A percentile compares a stretch with the other conserved stretches of the same genome.
Evolutionary conservation across 2,797 vertebrate species (phyloP).

Genomic region (Oreortyx pictus): DNA sequence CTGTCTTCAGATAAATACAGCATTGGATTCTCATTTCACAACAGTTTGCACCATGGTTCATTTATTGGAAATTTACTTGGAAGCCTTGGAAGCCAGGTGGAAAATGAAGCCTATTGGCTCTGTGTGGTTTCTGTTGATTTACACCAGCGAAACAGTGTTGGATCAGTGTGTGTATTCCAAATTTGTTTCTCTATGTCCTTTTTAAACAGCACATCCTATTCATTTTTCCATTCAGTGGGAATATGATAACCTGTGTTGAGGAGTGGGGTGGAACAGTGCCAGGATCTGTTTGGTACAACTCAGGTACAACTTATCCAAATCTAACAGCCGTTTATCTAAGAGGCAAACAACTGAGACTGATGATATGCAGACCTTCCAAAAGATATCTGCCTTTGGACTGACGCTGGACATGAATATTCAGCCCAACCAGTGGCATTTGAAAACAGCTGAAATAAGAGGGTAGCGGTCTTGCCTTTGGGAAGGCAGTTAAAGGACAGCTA

Average conservation of each 20-base stretch:
- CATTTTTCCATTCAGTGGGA: constrained; percentile 34
- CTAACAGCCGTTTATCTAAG: not conserved
- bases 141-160: not conserved
- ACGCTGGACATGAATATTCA: not conserved
- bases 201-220: not conserved
- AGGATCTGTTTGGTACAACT: not conserved
- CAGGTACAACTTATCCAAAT: not conserved
- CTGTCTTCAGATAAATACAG: not conserved
- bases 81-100: constrained; percentile 46
- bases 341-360: not conserved
- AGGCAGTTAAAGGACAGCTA: not conserved
- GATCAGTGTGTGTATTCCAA: constrained; percentile 33
- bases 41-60: not conserved
- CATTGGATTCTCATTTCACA: not conserved
- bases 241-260: constrained; percentile 1
- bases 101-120: constrained; percentile 32
- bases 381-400: not conserved
- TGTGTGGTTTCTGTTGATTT: constrained; percentile 21
- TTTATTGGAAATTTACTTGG: not conserved
- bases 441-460: not conserved
- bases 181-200: not conserved
- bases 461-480: not conserved
- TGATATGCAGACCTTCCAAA: not conserved
- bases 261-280: not conserved
- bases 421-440: not conserved